Percentiles rank a stretch among this genome's conserved stretches.
Evolutionary conservation across 23 tunicate species (phyloP).

Genomic region (Trididemnum clinides): DNA sequence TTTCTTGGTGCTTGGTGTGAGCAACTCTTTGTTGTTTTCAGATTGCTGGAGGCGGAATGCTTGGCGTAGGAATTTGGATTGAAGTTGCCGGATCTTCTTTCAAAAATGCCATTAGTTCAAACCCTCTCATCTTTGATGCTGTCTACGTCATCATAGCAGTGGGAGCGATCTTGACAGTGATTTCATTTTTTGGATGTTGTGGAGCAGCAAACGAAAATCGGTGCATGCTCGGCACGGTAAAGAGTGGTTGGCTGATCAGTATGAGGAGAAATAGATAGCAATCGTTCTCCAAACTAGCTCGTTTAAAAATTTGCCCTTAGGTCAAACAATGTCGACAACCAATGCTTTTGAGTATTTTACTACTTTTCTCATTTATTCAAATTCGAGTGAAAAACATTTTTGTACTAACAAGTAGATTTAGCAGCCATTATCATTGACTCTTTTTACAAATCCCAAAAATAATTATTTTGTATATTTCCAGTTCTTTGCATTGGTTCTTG

Average conservation of each 20-base stretch:
- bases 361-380: too few species aligned
- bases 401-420: too few species aligned
- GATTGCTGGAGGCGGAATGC: conserved; percentile 68
- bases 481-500: conserved; percentile 67
- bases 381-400: too few species aligned
- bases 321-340: too few species aligned
- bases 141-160: conserved; percentile 86
- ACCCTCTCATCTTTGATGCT: conserved; percentile 46
- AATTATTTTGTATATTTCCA: conserved; percentile 26
- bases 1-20: too few species aligned
- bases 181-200: conserved; percentile 86
- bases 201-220: conserved; percentile 82
- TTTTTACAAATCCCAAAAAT: too few species aligned
- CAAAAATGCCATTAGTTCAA: conserved; percentile 2
- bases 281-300: too few species aligned
- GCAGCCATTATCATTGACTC: too few species aligned
- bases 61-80: conserved; percentile 83
- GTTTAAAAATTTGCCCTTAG: too few species aligned
- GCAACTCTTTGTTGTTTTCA: background rate
- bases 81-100: conserved; percentile 54
- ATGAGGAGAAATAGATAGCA: too few species aligned
- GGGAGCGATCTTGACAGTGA: conserved; percentile 46
- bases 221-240: conserved; percentile 73
- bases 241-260: too few species aligned
- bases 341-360: too few species aligned